Evolutionary conservation across 2,888 invertebrate species (phyloP), one percentile per base, ranked within the genome.

Genomic region (Macropis europaea): DNA sequence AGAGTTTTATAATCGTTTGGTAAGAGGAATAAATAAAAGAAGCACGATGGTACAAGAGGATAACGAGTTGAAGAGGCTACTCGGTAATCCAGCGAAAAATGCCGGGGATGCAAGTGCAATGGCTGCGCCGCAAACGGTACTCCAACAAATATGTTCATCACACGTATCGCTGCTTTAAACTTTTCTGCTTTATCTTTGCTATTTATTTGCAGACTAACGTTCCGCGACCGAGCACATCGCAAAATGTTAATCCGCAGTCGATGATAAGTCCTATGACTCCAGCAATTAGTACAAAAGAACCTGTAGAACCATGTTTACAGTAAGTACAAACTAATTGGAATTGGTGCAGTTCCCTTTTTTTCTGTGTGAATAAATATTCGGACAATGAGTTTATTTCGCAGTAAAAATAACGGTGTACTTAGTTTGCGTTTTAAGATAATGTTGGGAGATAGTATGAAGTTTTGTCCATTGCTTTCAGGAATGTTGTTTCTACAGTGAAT

Each of bases 401-500:
- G 1, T 9, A 4, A 24, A 11, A 26, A 17, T 13, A 3, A 24
- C 2, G 0, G 4, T 42, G 11, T 17, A 2, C 17, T 2, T 15
- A 17, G 7, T 32, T 54, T 11, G 0, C 7, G 0, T 36, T 15
- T 22, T 0, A 52, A 43, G 15, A 36, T 11, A 19, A 4, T 7
- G 42, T 22, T 11, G 22, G 11, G 17, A 19, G 4, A 6, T 17
- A 9, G 1, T 2, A 2, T 1, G 22, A 11, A 4, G 11, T 3
- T n/a, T 1, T 15, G 9, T 9, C 36, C 9, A 60, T 15, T 62
- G 53, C 40, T 91, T 92, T 47, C 86, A 95, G 95, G 86, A 96
- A 96, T 87, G 95, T 96, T 86, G 96, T 96, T 0, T 94, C 95
- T 22, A 96, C 96, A 4, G 95, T 96, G 0, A 94, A 94, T 83